Base-by-base conservation (phyloP, 2,797 vertebrate genomes). In the Esox masquinongy region DNA sequence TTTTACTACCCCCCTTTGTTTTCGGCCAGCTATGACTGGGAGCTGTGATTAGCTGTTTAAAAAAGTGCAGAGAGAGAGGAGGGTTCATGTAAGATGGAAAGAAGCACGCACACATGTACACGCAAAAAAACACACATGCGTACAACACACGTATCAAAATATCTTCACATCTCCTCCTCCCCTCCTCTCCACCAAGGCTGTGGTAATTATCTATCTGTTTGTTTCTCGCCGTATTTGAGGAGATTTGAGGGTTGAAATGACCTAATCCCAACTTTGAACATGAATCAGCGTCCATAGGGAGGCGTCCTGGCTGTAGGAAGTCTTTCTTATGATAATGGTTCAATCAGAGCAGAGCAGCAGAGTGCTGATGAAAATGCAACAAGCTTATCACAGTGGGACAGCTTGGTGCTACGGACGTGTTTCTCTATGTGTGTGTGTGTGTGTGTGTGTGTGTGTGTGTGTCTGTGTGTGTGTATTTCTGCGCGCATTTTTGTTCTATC, bases 181-280 rank as follows among this genome's bases (percentile, higher is more conserved):
- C 82, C 0, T 73, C 89, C 85, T 90, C 86, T 82, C 83, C 64
- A 59, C 53, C 47, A 47, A 74, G 85, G 76, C 19, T 80, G 84
- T 83, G 80, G 79, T 92, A 19, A 19, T 53, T 53, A 19, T 53
- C 50, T 95, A 95, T 96, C 96, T 92, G 90, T 69, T 87, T 88
- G 92, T 95, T 96, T 95, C 80, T 77, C 73, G 93, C 84, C 90
- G 91, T 90, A 93, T 98, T 97, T 98, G 96, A 98, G 95, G 95
- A 96, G 97, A 98, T 98, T 98, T 96, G 88, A 90, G 89, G 81
- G 88, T 90, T 90, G 87, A 91, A 95, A 95, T 88, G 0, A 95
- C 95, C 94, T 98, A 97, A 98, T 97, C 97, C 17, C 81, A 95
- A 97, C 88, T 97, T 97, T 96, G 95, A 98, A 97, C 95, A 96